Base-by-base conservation (phyloP, 2,797 vertebrate species). In the Crossoptilon crossoptilon region DNA sequence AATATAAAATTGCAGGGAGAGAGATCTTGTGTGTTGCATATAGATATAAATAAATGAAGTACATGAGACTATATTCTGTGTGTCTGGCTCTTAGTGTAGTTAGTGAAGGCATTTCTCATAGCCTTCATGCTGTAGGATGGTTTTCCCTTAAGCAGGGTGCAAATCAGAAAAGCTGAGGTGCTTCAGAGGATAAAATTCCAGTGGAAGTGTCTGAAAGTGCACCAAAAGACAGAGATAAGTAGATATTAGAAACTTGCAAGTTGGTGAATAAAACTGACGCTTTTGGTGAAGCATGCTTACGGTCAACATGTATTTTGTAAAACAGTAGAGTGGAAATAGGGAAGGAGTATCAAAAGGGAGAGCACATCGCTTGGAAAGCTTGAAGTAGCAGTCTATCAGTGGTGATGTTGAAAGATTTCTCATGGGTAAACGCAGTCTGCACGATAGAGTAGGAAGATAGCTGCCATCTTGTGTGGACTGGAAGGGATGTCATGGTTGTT, bases 1-100 rank as follows among this genome's bases (percentile, higher is more conserved):
- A 13, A 16, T 6, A 7, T 10, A 43, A 21, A 72, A 86, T 15
- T 0, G 0, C 9, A 2, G 6, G 17, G 4, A 24, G 62, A 15
- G 31, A 53, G 8, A 10, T 23, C 8, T 1, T 6, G 5, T 37
- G 14, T 56, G 16, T 31, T 68, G 19, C 27, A 7, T 24, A 11
- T 19, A 59, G 22, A 13, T 9, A 1, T 7, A 33, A 73, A 48
- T 48, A 82, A 78, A 41, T 60, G 0, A 59, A 80, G 56, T 58
- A 23, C 7, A 2, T 33, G 12, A 13, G 9, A 44, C 6, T 0
- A 4, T 89, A 59, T 79, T 43, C 1, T 2, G 0, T 53, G 1
- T 11, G 5, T 53, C 48, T 75, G 31, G 3, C 3, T 35, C 59
- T 43, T 55, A 33, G 24, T 59, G 26, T 43, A 43, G 29, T 73